Evolutionary conservation across 2,113 vertebrate genomes (phyloP), one percentile per base, ranked within the genome.

Genomic region (Poeciliopsis turrubarensis): DNA sequence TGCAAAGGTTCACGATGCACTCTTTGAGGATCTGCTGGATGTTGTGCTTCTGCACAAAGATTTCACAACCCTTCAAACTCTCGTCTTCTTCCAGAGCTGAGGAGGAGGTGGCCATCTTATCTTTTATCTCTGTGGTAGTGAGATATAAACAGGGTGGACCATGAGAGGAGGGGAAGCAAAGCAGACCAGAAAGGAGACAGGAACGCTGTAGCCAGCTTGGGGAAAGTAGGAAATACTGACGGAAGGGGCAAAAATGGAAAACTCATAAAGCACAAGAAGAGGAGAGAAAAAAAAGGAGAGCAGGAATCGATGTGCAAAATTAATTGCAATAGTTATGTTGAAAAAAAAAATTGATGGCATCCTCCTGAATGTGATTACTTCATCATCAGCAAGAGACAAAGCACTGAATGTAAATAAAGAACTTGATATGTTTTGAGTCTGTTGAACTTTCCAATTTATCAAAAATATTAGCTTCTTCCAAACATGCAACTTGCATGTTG

Each of bases 11-110:
- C 68, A 99, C 97, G 54, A 99, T 97, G 90, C 98, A 99, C 87
- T 98, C 97, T 90, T 96, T 97, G 78, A 99, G 93, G 85, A 96
- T 96, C 94, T 98, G 97, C 87, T 98, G 98, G 82, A 98, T 95
- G 88, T 97, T 95, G 87, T 98, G 96, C 82, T 96, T 96, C 93
- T 98, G 98, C 84, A 98, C 97, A 0, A 98, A 99, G 61, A 97
- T 94, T 87, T 99, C 98, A 41, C 98, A 99, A 77, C 96, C 96
- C 83, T 96, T 96, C 93, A 99, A 95, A 85, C 96, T 97, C 89
- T 97, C 98, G 0, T 99, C 97, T 87, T 99, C 98, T 92, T 97
- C 96, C 77, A 94, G 91, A 78, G 87, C 96, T 89, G 95, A 95
- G 77, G 95, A 95, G 74, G 96, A 95, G 51, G 94, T 94, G 90